phyloP scores from a whole-genome alignment of 2,888 invertebrate species.

The Gibbula magus region DNA sequence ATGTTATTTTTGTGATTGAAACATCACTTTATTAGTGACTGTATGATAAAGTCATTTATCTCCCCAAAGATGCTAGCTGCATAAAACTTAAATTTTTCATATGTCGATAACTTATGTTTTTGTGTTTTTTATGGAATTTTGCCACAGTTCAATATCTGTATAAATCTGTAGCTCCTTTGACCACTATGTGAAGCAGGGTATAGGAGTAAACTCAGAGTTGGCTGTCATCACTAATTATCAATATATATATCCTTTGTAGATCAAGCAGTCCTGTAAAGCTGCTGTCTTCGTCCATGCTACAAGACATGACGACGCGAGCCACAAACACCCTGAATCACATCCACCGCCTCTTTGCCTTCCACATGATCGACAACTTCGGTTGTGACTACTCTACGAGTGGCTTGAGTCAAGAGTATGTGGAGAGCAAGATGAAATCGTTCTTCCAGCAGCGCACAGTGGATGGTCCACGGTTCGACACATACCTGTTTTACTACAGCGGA shows the following conservation, averaged over 20 bases:
- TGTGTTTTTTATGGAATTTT: no score
- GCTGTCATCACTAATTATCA: background rate
- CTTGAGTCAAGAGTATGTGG: constrained; percentile 60
- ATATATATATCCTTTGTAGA: constrained; percentile 40
- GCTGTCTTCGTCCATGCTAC: constrained; percentile 59
- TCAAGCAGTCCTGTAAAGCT: constrained; percentile 57
- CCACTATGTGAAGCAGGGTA: no score
- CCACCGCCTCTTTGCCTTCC: constrained; percentile 70
- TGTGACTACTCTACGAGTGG: constrained; percentile 74
- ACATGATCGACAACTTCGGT: constrained; percentile 73
- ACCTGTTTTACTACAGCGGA: constrained; percentile 74
- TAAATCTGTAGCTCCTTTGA: no score
- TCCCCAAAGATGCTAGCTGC: no score
- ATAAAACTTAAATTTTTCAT: no score
- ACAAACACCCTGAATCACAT: constrained; percentile 66
- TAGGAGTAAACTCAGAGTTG: background rate
- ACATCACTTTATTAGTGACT: no score
- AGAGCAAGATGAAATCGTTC: constrained; percentile 68
- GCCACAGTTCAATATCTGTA: no score
- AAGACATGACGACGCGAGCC: constrained; percentile 63
- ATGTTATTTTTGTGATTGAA: no score
- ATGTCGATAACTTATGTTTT: no score
- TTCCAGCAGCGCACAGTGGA: constrained; percentile 70
- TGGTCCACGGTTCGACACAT: constrained; percentile 74
- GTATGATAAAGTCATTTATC: no score